These are phyloP conservation scores for Slavum lentiscoides DNA, from an alignment of 2,888 invertebrate species.

Conservation along the genomic window DNA sequence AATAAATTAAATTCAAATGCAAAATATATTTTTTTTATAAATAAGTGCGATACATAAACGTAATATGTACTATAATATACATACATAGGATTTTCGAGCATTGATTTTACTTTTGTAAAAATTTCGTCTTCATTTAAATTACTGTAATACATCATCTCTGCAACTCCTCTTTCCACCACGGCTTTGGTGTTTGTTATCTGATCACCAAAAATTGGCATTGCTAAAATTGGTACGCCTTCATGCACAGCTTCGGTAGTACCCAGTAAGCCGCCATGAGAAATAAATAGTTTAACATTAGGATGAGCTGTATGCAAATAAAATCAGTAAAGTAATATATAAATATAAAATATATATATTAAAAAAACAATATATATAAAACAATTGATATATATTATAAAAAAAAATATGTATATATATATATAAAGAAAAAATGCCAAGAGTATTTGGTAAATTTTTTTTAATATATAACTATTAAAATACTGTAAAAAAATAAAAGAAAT, in stretches of 20 bases:
- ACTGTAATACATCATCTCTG: conserved; percentile 46
- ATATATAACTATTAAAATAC: too few relatives aligned
- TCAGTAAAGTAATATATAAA: neutral
- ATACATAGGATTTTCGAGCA: conserved; percentile 40
- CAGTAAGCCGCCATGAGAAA: conserved; percentile 47
- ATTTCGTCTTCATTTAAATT: conserved; percentile 46
- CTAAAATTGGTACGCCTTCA: conserved; percentile 47
- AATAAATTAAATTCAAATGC: neutral
- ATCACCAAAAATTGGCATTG: conserved; percentile 46
- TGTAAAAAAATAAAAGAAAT: too few relatives aligned
- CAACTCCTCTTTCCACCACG: conserved; percentile 23
- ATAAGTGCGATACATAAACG: too few relatives aligned
- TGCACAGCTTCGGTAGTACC: conserved; percentile 51
- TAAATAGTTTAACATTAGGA: conserved; percentile 47
- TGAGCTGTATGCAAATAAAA: conserved; percentile 27
- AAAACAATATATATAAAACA: too few relatives aligned
- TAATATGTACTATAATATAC: neutral
- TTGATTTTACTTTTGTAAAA: conserved; percentile 28
- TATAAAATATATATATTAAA: neutral
- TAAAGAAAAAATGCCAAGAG: too few relatives aligned
- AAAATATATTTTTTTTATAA: neutral
- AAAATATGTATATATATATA: too few relatives aligned
- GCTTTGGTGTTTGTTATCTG: conserved; percentile 50
- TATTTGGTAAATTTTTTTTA: too few relatives aligned
- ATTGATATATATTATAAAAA: too few relatives aligned